Conservation (phyloP, 2,888 invertebrate species). For the Athalia rosae region DNA sequence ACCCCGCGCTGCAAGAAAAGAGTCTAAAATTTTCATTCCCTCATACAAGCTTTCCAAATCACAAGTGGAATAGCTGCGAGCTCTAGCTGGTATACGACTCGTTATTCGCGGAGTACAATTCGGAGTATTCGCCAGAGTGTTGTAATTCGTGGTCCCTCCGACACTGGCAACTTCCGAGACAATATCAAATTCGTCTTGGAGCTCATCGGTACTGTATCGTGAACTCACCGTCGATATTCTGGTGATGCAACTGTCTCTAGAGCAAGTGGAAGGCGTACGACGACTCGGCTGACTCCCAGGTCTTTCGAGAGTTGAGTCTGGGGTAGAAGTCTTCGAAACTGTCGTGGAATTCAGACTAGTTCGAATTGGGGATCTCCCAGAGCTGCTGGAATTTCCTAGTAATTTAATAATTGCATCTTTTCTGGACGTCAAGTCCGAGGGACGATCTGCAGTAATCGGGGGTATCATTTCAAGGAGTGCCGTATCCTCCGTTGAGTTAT, state of each 20-base stretch:
- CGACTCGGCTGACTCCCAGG: constrained; percentile 44
- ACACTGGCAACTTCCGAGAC: constrained; percentile 60
- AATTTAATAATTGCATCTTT: constrained; percentile 57
- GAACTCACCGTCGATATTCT: constrained; percentile 57
- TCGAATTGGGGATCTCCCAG: constrained; percentile 46
- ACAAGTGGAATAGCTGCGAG: constrained; percentile 55
- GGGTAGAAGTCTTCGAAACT: constrained; percentile 53
- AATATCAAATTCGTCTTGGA: constrained; percentile 63
- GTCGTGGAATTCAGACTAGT: constrained; percentile 50
- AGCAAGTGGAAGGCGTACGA: constrained; percentile 58
- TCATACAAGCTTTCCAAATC: constrained; percentile 65
- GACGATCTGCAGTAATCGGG: constrained; percentile 36
- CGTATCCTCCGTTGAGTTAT: constrained; percentile 22
- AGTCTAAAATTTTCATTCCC: constrained; percentile 64
- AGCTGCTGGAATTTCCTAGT: constrained; percentile 52
- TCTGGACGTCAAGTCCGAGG: constrained; percentile 35
- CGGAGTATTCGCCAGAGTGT: constrained; percentile 43
- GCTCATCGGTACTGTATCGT: constrained; percentile 60
- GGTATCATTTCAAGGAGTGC: constrained; percentile 1
- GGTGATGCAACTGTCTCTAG: constrained; percentile 60
- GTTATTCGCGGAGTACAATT: constrained; percentile 45
- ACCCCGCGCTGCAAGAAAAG: constrained; percentile 57
- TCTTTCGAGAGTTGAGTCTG: constrained; percentile 54
- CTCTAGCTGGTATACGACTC: constrained; percentile 9
- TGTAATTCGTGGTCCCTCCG: constrained; percentile 45